Evolutionary conservation across 2,888 invertebrate species (phyloP).

Genomic region (Monoplex corrugatus): DNA sequence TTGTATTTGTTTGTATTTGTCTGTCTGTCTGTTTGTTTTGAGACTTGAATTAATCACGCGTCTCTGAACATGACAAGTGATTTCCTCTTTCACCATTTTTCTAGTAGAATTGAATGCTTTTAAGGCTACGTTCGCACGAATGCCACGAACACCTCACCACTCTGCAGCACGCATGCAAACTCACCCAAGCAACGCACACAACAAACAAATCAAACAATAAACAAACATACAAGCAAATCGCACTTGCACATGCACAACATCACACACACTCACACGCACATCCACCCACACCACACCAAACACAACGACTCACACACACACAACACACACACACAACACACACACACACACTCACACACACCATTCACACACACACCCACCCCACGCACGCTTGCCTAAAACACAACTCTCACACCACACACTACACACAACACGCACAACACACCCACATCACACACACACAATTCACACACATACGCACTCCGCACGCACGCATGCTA

Average conservation of each 20-base stretch:
- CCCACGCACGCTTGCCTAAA: too few relatives aligned
- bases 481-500: too few relatives aligned
- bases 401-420: slow-evolving; percentile 19
- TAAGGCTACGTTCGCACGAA: too few relatives aligned
- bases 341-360: neutral
- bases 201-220: too few relatives aligned
- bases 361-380: neutral
- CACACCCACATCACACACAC: slow-evolving; percentile 23
- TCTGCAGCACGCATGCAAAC: neutral
- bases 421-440: slow-evolving; percentile 14
- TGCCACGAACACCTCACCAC: too few relatives aligned
- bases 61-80: too few relatives aligned
- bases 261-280: neutral
- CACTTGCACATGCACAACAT: neutral
- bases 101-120: too few relatives aligned
- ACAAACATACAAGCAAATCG: neutral
- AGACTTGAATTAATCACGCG: too few relatives aligned
- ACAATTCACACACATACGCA: too few relatives aligned
- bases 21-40: too few relatives aligned
- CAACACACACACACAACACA: neutral
- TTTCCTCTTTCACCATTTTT: too few relatives aligned
- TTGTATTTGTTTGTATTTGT: too few relatives aligned
- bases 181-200: neutral
- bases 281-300: neutral
- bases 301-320: neutral